These are phyloP conservation scores for Liasis olivaceus DNA, from an alignment of 2,797 vertebrate species.

Conservation along the genomic window DNA sequence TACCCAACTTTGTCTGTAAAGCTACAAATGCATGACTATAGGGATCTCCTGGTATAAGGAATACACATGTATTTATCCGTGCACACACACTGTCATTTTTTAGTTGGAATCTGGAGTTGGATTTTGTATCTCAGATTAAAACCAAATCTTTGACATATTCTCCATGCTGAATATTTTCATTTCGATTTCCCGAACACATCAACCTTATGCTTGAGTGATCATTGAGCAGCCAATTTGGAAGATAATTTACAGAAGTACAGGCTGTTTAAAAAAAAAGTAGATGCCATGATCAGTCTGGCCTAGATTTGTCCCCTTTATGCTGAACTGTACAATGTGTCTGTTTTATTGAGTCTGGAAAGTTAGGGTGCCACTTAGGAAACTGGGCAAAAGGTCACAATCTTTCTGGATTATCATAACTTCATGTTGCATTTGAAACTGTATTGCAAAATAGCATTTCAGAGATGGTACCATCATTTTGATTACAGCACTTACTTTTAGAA, in stretches of 20 bases:
- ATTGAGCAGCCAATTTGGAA: slow-evolving; percentile 1
- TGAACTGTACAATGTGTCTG: neutral
- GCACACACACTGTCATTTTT: neutral
- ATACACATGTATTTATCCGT: neutral
- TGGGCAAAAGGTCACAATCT: neutral
- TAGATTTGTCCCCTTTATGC: neutral
- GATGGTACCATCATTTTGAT: neutral
- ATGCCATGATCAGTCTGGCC: neutral
- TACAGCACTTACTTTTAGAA: neutral
- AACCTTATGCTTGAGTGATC: neutral
- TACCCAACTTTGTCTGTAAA: neutral
- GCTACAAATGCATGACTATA: neutral
- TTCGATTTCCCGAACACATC: neutral
- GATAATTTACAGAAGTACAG: neutral
- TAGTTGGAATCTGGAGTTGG: neutral
- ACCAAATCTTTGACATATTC: neutral
- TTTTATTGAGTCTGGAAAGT: neutral
- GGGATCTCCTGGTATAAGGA: neutral
- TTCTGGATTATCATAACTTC: neutral
- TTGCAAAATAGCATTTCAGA: neutral
- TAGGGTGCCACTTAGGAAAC: neutral
- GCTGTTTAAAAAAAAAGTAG: slow-evolving; percentile 8
- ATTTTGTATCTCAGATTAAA: neutral
- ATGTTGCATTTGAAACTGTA: neutral
- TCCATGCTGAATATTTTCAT: neutral